Percentiles rank a stretch among this genome's conserved stretches.
Evolutionary conservation across 2,888 invertebrate genomes (phyloP).

Genomic region (Hermaeophaga mercurialis): DNA sequence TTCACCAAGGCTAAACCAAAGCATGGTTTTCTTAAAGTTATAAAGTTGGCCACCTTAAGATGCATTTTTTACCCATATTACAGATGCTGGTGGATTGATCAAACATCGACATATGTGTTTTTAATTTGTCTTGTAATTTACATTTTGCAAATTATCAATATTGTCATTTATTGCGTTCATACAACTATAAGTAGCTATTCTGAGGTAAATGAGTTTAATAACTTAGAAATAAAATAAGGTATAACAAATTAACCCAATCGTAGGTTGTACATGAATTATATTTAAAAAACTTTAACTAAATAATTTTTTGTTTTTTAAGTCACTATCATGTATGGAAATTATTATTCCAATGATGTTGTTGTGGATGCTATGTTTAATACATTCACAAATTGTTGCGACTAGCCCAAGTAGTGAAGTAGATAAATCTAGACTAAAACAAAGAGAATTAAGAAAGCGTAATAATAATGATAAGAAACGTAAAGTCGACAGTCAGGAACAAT

Average conservation of each 20-base stretch:
- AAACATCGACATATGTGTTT: slow-evolving; percentile 81
- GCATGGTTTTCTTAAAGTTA: slow-evolving; percentile 84
- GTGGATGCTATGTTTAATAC: slow-evolving; percentile 75
- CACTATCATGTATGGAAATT: slow-evolving; percentile 70
- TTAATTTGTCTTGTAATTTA: slow-evolving; percentile 78
- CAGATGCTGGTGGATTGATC: slow-evolving; percentile 88
- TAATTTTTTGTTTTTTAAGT: slow-evolving; percentile 50
- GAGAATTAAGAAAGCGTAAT: slow-evolving; percentile 33
- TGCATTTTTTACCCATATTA: slow-evolving; percentile 84
- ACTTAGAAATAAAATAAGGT: too few relatives aligned
- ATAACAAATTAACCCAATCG: too few relatives aligned
- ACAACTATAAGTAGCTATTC: slow-evolving; percentile 18
- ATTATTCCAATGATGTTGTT: slow-evolving; percentile 74
- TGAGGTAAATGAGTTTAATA: slow-evolving; percentile 43
- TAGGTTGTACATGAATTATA: too few relatives aligned
- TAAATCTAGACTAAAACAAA: slow-evolving; percentile 39
- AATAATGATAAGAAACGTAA: slow-evolving; percentile 22
- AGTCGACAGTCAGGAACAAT: slow-evolving; percentile 1
- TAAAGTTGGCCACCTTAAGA: slow-evolving; percentile 80
- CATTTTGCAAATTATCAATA: slow-evolving; percentile 71
- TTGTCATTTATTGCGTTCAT: slow-evolving; percentile 46
- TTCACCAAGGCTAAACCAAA: slow-evolving; percentile 96
- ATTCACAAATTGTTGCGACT: slow-evolving; percentile 80
- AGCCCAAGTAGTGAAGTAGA: slow-evolving; percentile 56
- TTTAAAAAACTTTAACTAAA: too few relatives aligned